Base-by-base conservation (phyloP, 2,797 vertebrate genomes). In the Acanthiza pusilla region DNA sequence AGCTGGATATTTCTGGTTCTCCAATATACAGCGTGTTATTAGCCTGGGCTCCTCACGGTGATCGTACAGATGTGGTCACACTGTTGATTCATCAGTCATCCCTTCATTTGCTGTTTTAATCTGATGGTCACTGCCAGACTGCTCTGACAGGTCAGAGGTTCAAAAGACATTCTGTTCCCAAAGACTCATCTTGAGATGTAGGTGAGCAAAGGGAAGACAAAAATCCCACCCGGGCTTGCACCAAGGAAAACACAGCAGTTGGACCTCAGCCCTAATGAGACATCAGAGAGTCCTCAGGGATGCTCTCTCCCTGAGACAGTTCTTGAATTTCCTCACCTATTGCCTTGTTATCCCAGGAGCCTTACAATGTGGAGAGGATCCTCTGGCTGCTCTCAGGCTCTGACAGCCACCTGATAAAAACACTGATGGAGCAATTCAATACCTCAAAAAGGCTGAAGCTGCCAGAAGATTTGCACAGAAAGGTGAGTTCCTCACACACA, bases 351-450 rank as follows among this genome's bases (percentile, higher is more conserved):
- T 48, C 18, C 19, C 67, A 99, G 99, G 98, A 99, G 54, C 99
- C 99, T 4, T 99, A 99, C 97, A 99, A 99, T 78, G 96, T 99
- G 98, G 99, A 99, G 97, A 98, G 99, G 77, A 96, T 99, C 81
- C 98, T 99, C 93, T 99, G 99, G 99, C 92, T 99, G 79, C 95
- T 99, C 36, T 98, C 98, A 0, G 98, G 96, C 25, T 97, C 85
- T 42, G 96, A 99, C 25, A 95, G 98, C 13, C 9, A 3, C 38
- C 70, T 96, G 78, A 98, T 98, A 20, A 99, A 98, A 94, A 85
- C 7, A 1, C 97, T 99, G 94, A 99, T 99, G 98, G 98, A 99
- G 61, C 97, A 94, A 88, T 99, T 99, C 97, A 98, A 98, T 12
- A 30, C 10, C 9, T 98, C 96, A 1, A 98, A 97, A 71, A 96